A percentile compares a stretch with the other conserved stretches of the same genome.
These are phyloP conservation scores for Cyphomyrmex costatus DNA, from an alignment of 1,140 invertebrate species.

Conservation along the genomic window DNA sequence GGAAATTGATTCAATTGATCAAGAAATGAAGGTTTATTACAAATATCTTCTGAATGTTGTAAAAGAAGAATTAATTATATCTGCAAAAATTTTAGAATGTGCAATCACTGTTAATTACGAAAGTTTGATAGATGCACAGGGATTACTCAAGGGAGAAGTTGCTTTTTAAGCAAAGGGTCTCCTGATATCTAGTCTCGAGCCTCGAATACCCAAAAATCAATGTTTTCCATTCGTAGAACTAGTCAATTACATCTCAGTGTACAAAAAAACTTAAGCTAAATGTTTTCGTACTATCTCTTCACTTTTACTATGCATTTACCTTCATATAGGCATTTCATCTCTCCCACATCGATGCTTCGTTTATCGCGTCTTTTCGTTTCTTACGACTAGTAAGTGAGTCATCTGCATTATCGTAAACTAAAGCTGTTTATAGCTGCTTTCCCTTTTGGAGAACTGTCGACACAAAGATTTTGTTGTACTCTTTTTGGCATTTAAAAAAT, in stretches of 20 bases:
- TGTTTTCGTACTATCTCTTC: slow-evolving; percentile 73
- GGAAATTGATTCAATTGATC: neutral
- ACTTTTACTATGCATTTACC: slow-evolving; percentile 44
- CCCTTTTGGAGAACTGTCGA: too few relatives aligned
- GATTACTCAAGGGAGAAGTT: slow-evolving; percentile 23
- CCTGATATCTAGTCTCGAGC: slow-evolving; percentile 78
- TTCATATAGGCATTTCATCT: slow-evolving; percentile 38
- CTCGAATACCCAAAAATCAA: slow-evolving; percentile 81
- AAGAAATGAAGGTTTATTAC: slow-evolving; percentile 23
- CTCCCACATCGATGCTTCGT: neutral
- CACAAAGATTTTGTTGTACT: too few relatives aligned
- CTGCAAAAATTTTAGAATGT: neutral
- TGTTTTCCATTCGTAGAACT: slow-evolving; percentile 84
- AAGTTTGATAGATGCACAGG: neutral
- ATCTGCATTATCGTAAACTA: neutral
- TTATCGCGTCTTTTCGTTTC: neutral
- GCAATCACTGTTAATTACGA: slow-evolving; percentile 22
- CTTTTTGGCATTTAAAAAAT: too few relatives aligned
- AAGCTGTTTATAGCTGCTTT: too few relatives aligned
- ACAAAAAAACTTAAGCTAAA: slow-evolving; percentile 80
- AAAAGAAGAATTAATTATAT: neutral
- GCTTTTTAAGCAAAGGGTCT: slow-evolving; percentile 52
- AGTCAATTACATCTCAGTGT: slow-evolving; percentile 82
- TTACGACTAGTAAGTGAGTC: neutral
- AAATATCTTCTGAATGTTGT: neutral